Conservation (phyloP, 1,140 invertebrate genomes). For the Drosophila paulistorum region DNA sequence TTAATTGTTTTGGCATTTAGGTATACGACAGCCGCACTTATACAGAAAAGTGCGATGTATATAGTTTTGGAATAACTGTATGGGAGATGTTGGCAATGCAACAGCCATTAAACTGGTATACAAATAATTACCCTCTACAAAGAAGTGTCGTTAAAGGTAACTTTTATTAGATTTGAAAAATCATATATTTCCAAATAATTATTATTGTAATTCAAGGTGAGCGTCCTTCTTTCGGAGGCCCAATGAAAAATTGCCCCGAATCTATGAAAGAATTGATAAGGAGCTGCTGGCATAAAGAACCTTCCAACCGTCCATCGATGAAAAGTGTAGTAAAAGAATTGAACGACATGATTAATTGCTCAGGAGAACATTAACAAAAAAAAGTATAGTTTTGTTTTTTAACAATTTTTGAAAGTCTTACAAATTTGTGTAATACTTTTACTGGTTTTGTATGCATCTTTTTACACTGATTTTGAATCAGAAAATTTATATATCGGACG, state of each 20-base stretch:
- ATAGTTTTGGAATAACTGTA: slow-evolving; percentile 98
- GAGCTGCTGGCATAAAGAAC: slow-evolving; percentile 93
- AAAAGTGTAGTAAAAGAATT: slow-evolving; percentile 89
- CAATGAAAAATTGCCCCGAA: slow-evolving; percentile 87
- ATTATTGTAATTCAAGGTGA: slow-evolving; percentile 84
- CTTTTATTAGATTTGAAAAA: too few relatives aligned
- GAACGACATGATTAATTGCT: slow-evolving; percentile 77
- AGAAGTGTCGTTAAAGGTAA: slow-evolving; percentile 92
- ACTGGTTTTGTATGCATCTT: too few relatives aligned
- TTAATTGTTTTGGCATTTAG: slow-evolving; percentile 67
- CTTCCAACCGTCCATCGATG: slow-evolving; percentile 93
- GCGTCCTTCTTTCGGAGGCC: slow-evolving; percentile 91
- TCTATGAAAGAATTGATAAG: slow-evolving; percentile 93
- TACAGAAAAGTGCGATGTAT: slow-evolving; percentile 99
- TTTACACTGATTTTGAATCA: too few relatives aligned
- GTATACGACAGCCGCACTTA: slow-evolving; percentile 90
- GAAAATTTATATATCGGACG: too few relatives aligned
- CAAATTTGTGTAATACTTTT: too few relatives aligned
- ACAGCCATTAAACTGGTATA: slow-evolving; percentile 85
- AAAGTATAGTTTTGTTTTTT: too few relatives aligned
- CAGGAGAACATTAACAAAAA: neutral
- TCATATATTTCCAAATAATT: neutral
- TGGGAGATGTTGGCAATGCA: slow-evolving; percentile 96
- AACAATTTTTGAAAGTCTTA: too few relatives aligned
- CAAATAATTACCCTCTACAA: slow-evolving; percentile 79